A percentile compares a stretch with the other conserved stretches of the same genome.
These are phyloP conservation scores for Mantis religiosa DNA, from an alignment of 2,888 invertebrate genomes.

Conservation along the genomic window DNA sequence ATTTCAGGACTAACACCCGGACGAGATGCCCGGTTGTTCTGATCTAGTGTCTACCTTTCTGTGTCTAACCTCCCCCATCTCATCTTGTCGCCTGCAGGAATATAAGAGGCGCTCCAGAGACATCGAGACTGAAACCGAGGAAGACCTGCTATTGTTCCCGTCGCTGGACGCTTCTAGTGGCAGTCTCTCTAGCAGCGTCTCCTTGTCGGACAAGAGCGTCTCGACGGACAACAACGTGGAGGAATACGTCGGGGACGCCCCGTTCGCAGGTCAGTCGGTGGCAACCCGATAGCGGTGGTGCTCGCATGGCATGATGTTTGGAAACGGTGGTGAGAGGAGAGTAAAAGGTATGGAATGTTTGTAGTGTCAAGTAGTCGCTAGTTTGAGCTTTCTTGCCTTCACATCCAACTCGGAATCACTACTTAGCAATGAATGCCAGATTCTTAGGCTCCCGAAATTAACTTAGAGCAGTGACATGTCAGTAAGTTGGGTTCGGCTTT, in stretches of 20 bases:
- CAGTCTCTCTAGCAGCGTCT: slow-evolving; percentile 67
- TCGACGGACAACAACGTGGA: slow-evolving; percentile 76
- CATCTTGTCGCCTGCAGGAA: slow-evolving; percentile 52
- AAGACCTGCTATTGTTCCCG: slow-evolving; percentile 48
- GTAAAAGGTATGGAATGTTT: not conserved
- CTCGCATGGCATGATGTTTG: not conserved
- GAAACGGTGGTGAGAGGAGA: not conserved
- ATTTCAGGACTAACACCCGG: not conserved
- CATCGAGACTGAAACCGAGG: slow-evolving; percentile 78
- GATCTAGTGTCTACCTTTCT: slow-evolving; percentile 1
- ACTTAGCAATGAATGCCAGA: no score
- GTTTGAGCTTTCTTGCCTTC: no score
- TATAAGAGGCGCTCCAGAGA: slow-evolving; percentile 79
- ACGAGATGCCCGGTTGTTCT: not conserved
- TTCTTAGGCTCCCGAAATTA: no score
- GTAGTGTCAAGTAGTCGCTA: no score
- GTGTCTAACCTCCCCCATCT: not conserved
- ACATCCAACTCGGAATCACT: no score
- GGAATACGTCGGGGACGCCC: slow-evolving; percentile 74
- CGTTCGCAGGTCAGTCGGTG: slow-evolving; percentile 73
- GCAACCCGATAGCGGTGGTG: not conserved
- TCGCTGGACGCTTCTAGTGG: slow-evolving; percentile 60
- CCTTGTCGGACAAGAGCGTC: slow-evolving; percentile 69
- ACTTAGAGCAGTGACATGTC: no score
- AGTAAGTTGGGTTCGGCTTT: no score